phyloP scores from a whole-genome alignment of 2,888 invertebrate species.

The Stenichneumon culpator region DNA sequence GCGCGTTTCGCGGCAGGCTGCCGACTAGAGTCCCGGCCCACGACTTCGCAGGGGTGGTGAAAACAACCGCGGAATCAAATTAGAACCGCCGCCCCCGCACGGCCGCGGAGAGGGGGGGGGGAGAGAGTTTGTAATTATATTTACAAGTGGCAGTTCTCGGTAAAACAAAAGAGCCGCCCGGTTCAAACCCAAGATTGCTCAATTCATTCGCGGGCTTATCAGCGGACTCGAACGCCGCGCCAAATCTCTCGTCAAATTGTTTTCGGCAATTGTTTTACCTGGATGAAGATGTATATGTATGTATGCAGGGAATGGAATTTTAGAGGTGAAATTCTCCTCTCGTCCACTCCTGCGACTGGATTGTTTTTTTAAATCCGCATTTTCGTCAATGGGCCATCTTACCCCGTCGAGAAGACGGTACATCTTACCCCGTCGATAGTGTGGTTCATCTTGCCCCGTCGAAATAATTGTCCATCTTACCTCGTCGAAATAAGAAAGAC shows the following conservation, averaged over 20 bases:
- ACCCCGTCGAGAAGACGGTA: no score
- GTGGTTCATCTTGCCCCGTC: no score
- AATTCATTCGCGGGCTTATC: slow-evolving; percentile 81
- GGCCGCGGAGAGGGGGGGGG: slow-evolving; percentile 59
- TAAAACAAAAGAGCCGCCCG: slow-evolving; percentile 80
- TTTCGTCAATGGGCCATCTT: no score
- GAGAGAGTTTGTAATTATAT: slow-evolving; percentile 82
- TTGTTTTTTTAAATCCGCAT: no score
- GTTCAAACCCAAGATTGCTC: slow-evolving; percentile 81
- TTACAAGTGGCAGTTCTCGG: slow-evolving; percentile 84
- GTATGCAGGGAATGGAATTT: no score
- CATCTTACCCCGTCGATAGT: no score
- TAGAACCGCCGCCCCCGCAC: slow-evolving; percentile 73
- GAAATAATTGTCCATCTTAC: no score
- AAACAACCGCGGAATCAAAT: slow-evolving; percentile 85
- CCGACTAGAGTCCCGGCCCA: slow-evolving; percentile 53
- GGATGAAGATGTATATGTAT: background rate
- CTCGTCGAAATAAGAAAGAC: no score
- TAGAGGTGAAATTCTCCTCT: no score
- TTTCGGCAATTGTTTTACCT: slow-evolving; percentile 52
- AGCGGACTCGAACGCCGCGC: slow-evolving; percentile 56
- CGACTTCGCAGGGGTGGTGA: slow-evolving; percentile 72
- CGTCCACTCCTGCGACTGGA: no score
- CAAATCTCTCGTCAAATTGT: slow-evolving; percentile 70
- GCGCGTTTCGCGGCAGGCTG: slow-evolving; percentile 67